Percentiles rank a stretch among this genome's conserved stretches.
These are phyloP conservation scores for Galerucella nymphaeae DNA, from an alignment of 2,888 invertebrate species.

Conservation along the genomic window DNA sequence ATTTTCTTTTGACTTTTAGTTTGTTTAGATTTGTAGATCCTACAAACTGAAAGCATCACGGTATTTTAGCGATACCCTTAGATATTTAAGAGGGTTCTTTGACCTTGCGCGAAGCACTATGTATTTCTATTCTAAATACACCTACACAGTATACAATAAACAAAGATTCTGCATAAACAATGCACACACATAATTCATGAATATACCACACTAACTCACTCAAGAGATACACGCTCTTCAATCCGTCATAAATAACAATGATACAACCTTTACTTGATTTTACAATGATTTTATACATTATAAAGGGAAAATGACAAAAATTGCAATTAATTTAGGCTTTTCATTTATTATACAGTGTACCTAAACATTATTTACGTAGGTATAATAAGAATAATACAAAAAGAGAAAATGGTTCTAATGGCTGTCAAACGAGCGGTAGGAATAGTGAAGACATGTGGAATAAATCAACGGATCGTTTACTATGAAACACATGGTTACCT, in stretches of 20 bases:
- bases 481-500: too few species aligned
- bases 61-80: neutral
- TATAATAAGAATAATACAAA: too few species aligned
- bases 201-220: neutral
- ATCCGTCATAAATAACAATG: neutral
- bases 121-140: neutral
- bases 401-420: too few species aligned
- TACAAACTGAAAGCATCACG: neutral
- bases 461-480: too few species aligned
- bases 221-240: neutral
- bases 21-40: neutral
- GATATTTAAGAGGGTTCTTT: neutral
- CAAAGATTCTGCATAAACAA: neutral
- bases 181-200: neutral
- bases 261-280: neutral
- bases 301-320: neutral
- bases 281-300: neutral
- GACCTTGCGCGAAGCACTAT: neutral
- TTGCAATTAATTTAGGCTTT: neutral
- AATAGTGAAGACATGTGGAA: too few species aligned
- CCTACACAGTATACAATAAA: neutral
- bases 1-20: neutral
- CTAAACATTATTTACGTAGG: too few species aligned
- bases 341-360: too few species aligned
- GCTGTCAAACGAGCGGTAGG: too few species aligned